Evolutionary conservation across 2,888 invertebrate species (phyloP), one percentile per base, ranked within the genome.

Genomic region (Zhengitettix transpicula): DNA sequence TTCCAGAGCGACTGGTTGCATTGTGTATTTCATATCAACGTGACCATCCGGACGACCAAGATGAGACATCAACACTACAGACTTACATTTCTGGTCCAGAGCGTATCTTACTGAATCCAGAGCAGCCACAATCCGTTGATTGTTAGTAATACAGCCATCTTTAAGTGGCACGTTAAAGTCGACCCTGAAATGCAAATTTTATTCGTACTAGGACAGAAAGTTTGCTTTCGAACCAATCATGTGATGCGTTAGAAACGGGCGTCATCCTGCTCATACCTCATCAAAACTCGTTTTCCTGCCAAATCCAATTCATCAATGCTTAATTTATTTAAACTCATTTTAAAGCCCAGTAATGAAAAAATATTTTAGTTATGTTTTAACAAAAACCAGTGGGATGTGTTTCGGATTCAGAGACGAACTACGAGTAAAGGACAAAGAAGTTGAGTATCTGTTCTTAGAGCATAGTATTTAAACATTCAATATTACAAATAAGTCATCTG

Each of bases 141-240:
- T 97, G 72, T 97, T 99, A 1, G 96, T 97, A 63, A 99, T 96
- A 67, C 87, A 85, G 10, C 94, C 94, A 65, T 94, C 94, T 75
- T 98, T 98, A 61, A 92, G 74, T 1, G 99, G 99, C 11, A 99
- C 97, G 77, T 99, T 99, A 76, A 99, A 99, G 73, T 99, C 99
- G 58, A 99, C 99, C 70, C 97, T 96, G 71, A 63, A 80, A 75
- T 70, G 62, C 62, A 65, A 56, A 65, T 54, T 52, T 12, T 3
- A 47, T 5, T 47, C 28, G 28, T 28, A 28, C 28, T 28, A 28
- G 28, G 28, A 28, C 28, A 28, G 28, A 28, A 28, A 5, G 28
- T 28, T 28, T 28, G 2, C 28, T 28, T 28, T 28, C 28, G 28
- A 28, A 28, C 28, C 28, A 7, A 28, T 28, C 28, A 28, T 28